phyloP scores from a whole-genome alignment of 2,113 vertebrate genomes.

The Gallinago undulata region DNA sequence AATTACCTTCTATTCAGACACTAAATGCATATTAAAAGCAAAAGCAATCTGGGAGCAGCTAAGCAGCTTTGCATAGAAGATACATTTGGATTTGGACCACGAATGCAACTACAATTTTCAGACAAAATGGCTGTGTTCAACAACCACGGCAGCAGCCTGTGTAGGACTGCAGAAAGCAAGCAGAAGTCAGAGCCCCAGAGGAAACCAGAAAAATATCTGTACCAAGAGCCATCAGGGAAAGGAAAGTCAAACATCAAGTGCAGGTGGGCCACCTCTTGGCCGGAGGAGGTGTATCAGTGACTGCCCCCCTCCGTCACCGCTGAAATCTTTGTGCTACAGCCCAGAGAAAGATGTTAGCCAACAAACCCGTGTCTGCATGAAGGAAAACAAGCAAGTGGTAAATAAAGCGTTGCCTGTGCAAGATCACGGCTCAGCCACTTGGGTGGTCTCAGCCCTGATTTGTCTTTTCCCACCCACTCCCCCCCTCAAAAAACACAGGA shows the following conservation, averaged over 20 bases:
- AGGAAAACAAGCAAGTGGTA: neutral
- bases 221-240: neutral
- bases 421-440: neutral
- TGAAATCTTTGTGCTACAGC: neutral
- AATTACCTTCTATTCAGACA: neutral
- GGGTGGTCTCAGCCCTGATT: neutral
- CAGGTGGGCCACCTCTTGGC: slow-evolving; percentile 30
- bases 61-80: slow-evolving; percentile 33
- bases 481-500: neutral
- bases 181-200: neutral
- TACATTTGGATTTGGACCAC: slow-evolving; percentile 13
- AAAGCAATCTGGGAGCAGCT: neutral
- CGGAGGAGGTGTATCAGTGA: neutral
- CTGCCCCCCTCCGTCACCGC: neutral
- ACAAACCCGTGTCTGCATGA: neutral
- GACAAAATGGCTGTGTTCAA: slow-evolving; percentile 1
- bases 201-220: neutral
- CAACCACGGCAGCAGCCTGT: neutral
- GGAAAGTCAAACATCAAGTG: neutral
- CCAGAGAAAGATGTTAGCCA: neutral
- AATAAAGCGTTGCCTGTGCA: neutral
- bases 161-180: neutral
- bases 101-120: neutral
- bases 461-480: neutral
- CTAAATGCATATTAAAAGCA: slow-evolving; percentile 14